Percentiles rank a stretch among this genome's conserved stretches.
Conservation (phyloP, 2,797 vertebrate genomes). For the Tenualosa thibaudeaui region DNA sequence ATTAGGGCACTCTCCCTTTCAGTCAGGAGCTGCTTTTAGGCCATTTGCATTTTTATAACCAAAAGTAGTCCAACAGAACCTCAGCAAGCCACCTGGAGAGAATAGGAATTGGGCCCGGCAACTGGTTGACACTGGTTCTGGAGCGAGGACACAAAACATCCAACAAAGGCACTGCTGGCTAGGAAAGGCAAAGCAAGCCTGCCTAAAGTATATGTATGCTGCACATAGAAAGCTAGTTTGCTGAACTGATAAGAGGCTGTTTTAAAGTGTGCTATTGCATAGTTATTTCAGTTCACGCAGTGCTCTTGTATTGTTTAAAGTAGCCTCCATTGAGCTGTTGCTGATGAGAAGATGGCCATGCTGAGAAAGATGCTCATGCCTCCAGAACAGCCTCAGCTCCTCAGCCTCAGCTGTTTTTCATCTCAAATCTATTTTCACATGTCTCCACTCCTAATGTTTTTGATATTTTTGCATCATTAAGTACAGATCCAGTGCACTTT, state of each 20-base stretch:
- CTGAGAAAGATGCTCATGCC: slow-evolving; percentile 41
- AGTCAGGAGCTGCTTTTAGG: slow-evolving; percentile 75
- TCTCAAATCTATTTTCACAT: slow-evolving; percentile 60
- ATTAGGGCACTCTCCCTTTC: slow-evolving; percentile 81
- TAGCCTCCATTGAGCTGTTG: neutral
- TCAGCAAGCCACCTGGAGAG: slow-evolving; percentile 51
- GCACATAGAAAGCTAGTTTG: neutral
- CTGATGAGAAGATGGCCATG: slow-evolving; percentile 2
- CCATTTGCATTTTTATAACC: slow-evolving; percentile 79
- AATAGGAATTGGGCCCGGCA: slow-evolving; percentile 62
- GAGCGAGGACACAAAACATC: neutral
- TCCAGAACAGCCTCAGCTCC: slow-evolving; percentile 26
- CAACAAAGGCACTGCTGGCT: neutral
- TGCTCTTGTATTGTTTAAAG: neutral
- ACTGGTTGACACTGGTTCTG: neutral
- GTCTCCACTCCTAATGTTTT: slow-evolving; percentile 63
- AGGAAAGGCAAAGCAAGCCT: neutral
- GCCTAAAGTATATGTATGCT: neutral
- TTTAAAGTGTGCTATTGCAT: neutral
- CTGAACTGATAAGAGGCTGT: neutral
- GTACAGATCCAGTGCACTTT: slow-evolving; percentile 69
- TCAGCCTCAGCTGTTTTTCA: slow-evolving; percentile 44
- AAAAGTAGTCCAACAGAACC: slow-evolving; percentile 64
- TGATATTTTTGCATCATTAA: slow-evolving; percentile 69
- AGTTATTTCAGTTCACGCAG: neutral